Evolutionary conservation across 2,888 invertebrate species (phyloP).

Genomic region (Caenorhabditis angaria): DNA sequence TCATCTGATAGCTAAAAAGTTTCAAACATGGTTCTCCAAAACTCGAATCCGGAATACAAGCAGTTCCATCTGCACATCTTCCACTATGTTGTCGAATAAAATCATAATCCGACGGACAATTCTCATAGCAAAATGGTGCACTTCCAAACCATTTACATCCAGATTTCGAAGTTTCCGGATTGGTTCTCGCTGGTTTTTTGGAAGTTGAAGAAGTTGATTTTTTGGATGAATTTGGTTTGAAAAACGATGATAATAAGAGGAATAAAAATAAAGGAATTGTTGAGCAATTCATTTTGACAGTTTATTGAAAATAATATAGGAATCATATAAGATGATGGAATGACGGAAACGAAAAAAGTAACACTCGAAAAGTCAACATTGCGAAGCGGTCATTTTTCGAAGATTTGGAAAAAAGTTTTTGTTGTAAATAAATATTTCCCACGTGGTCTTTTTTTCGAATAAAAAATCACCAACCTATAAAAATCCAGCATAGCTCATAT

Average conservation of each 20-base stretch:
- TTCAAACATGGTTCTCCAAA: conserved; percentile 54
- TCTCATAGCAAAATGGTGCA: conserved; percentile 49
- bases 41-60: conserved; percentile 49
- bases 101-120: conserved; percentile 51
- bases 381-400: too few species aligned
- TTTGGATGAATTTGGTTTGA: neutral
- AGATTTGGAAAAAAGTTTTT: too few species aligned
- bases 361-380: conserved; percentile 1
- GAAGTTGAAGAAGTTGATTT: too few species aligned
- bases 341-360: neutral
- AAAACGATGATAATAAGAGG: neutral
- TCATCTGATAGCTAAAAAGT: conserved; percentile 50
- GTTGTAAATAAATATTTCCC: too few species aligned
- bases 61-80: conserved; percentile 45
- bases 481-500: neutral
- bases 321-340: neutral
- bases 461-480: neutral
- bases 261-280: neutral
- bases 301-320: neutral
- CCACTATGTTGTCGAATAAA: conserved; percentile 50
- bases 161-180: conserved; percentile 16
- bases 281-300: neutral
- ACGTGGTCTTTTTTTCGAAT: too few species aligned
- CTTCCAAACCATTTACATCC: conserved; percentile 54
- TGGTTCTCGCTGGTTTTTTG: neutral